A percentile compares a stretch with the other conserved stretches of the same genome.
phyloP scores from a whole-genome alignment of 2,797 vertebrate genomes.

The Petrocephalus sullivani region DNA sequence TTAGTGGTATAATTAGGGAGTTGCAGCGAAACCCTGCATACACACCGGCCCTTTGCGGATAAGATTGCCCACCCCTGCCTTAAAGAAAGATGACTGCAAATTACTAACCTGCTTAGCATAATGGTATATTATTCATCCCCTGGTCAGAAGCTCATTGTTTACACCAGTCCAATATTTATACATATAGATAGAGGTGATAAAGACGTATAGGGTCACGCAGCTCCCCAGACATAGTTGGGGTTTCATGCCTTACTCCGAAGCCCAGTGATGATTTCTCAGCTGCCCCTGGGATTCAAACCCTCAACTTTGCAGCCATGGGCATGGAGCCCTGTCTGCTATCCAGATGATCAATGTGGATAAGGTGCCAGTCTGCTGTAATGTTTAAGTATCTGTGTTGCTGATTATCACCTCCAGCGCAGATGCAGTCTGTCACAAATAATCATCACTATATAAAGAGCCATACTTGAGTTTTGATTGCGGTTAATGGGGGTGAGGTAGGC shows the following conservation, averaged over 20 bases:
- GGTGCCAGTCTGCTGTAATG: background rate
- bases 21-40: no score
- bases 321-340: background rate
- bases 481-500: background rate
- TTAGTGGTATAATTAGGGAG: no score
- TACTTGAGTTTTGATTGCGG: conserved; percentile 3
- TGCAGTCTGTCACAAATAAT: conserved; percentile 6
- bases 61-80: no score
- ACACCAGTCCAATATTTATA: background rate
- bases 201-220: background rate
- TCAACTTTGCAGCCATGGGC: background rate
- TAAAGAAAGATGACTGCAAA: background rate
- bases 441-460: background rate
- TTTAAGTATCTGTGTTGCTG: background rate
- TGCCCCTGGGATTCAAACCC: background rate
- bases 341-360: background rate
- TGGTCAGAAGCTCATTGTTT: no score
- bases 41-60: no score
- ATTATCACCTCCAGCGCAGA: background rate
- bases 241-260: background rate
- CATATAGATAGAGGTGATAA: background rate
- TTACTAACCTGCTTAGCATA: background rate
- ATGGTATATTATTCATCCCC: background rate
- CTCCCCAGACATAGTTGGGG: background rate
- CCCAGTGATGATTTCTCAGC: background rate